phyloP scores from a whole-genome alignment of 2,888 invertebrate genomes.

The Drosophila engyochracea region DNA sequence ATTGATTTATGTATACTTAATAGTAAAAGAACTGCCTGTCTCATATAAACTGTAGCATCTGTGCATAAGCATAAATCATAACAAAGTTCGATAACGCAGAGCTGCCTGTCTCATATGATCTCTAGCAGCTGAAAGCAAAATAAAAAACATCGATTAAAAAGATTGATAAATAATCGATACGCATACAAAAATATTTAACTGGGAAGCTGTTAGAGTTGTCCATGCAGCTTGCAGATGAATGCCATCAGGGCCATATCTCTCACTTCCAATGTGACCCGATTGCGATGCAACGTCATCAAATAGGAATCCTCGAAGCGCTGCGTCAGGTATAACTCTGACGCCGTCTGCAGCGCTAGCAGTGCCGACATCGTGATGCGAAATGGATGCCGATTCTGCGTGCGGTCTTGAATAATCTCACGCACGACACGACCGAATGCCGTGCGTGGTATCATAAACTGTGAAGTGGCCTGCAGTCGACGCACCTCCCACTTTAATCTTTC shows the following conservation, averaged over 20 bases:
- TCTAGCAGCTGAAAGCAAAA: neutral
- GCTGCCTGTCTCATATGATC: neutral
- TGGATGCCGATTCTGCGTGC: fast-evolving
- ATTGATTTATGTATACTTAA: neutral
- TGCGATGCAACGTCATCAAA: conserved; percentile 84
- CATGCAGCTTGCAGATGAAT: conserved; percentile 74
- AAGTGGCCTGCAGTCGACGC: neutral
- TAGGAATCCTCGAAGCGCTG: conserved; percentile 86
- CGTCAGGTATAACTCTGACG: conserved; percentile 86
- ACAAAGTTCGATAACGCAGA: neutral
- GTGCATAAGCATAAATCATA: neutral
- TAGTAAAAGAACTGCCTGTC: neutral
- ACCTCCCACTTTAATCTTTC: conserved; percentile 2
- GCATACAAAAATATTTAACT: neutral
- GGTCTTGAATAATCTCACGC: conserved; percentile 15
- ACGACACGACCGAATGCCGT: conserved; percentile 31
- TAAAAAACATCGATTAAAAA: neutral
- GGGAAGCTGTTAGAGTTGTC: conserved; percentile 1
- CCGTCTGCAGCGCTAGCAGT: conserved; percentile 83
- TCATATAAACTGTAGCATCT: neutral
- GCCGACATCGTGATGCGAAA: conserved; percentile 25
- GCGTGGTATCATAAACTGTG: conserved; percentile 36
- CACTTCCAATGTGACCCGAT: conserved; percentile 85
- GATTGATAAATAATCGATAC: neutral
- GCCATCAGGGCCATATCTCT: conserved; percentile 85